Base-by-base conservation (phyloP, 1,140 invertebrate species). In the Gonioctena quinquepunctata region DNA sequence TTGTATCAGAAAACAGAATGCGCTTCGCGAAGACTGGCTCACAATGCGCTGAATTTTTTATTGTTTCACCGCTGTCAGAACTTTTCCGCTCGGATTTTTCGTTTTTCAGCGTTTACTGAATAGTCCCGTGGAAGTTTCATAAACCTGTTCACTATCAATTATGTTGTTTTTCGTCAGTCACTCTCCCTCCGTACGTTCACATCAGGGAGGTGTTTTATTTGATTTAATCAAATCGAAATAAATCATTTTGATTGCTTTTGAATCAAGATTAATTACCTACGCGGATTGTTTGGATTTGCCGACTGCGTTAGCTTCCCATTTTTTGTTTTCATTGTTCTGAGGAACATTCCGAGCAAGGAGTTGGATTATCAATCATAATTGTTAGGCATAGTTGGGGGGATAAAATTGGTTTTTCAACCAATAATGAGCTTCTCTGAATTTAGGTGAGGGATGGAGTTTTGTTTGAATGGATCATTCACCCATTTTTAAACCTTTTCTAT, bases 221-320 rank as follows among this genome's bases (percentile, higher is more conserved):
- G 27, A 61, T 33, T 66, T 22, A 52, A 66, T 66, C 57, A 66
- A 66, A 66, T 56, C n/a, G 27, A 57, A 66, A 66, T 66, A 66
- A 66, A 66, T 66, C 65, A 66, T 66, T 66, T 33, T 26, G 65
- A 25, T 56, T 49, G 50, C 54, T 16, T 59, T 7, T 66, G 33
- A 66, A 66, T 66, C 52, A 56, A 66, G 65, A 66, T 66, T 54
- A 42, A 66, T 66, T 54, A 33, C 52, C 52, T 61, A 21, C 18
- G 22, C n/a, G 23, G 21, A 61, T 61, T 61, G 59, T 61, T 28
- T 61, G 25, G 26, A 26, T 33, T 42, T 33, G n/a, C 59, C 27
- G 26, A 16, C 27, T 21, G 54, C 16, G 54, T 22, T 57, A 11
- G 16, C 54, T 57, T 28, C 26, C 16, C 27, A 33, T 28, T 61